Evolutionary conservation across 2,888 invertebrate species (phyloP), one percentile per base, ranked within the genome.

Genomic region (Phasia obesa): DNA sequence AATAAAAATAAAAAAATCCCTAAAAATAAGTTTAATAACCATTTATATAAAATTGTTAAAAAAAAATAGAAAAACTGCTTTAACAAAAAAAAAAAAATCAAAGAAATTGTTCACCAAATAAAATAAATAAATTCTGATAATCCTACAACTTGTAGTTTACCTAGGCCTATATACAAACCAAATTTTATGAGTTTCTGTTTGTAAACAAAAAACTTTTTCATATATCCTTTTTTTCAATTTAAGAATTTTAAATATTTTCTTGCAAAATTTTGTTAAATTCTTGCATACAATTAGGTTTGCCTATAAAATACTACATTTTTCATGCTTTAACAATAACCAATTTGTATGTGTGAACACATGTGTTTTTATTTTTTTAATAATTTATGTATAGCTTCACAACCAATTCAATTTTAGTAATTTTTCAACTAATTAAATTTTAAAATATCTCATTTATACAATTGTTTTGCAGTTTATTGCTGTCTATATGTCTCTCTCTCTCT

Each of bases 361-460:
- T 38, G 11, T 1, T 4, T 11, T 59, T 47, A 13, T 47, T 27
- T 49, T 47, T 57, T 59, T 31, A 13, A 60, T 81, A 62, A 75
- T 67, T 67, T 65, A 69, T 78, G 23, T 62, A 51, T 57, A 23
- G 31, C 38, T 44, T 25, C 17, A 47, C 67, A 76, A 47, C 49
- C 79, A 80, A 83, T 80, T 79, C 67, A 83, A 80, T 83, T 83
- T 83, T 44, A 62, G 83, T 65, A 81, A 81, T 81, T 81, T 84
- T 84, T 84, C 84, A 89, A 89, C 88, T 89, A 88, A 88, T 89
- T 88, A 89, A 88, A 88, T 88, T 88, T 89, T 88, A 89, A 89
- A 88, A 88, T 87, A 88, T 86, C 86, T 73, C 51, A 31, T 49
- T 42, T 47, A 69, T 53, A 62, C 44, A 7, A 17, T 19, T 67